Evolutionary conservation across 2,113 vertebrate species (phyloP).

Genomic region (Sardina pilchardus): DNA sequence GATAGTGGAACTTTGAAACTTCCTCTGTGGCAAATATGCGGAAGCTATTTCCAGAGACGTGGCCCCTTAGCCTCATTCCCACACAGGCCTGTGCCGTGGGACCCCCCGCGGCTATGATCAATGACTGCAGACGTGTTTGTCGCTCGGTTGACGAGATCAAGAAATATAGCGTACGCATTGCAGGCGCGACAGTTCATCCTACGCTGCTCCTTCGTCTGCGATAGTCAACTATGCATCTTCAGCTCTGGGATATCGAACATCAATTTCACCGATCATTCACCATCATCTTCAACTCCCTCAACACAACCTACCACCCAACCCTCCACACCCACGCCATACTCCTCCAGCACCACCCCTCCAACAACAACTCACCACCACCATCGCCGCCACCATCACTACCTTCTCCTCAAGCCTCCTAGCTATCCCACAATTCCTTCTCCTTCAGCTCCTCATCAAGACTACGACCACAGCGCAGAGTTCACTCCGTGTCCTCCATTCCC

Average conservation of each 20-base stretch:
- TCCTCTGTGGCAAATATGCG: conserved; percentile 36
- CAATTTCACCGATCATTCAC: too few species aligned
- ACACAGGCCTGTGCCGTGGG: conserved; percentile 42
- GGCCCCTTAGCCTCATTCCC: conserved; percentile 49
- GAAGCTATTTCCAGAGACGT: conserved; percentile 50
- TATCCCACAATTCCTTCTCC: background rate
- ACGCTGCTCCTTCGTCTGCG: too few species aligned
- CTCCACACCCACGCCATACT: background rate
- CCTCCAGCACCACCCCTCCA: conserved; percentile 31
- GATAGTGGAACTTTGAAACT: conserved; percentile 44
- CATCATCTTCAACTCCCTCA: too few species aligned
- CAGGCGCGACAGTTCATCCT: too few species aligned
- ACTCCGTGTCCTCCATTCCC: too few species aligned
- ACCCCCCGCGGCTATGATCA: conserved; percentile 45
- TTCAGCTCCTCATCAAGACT: background rate
- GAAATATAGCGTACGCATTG: too few species aligned
- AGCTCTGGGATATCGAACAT: too few species aligned
- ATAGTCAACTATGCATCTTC: too few species aligned
- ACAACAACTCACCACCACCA: conserved; percentile 40
- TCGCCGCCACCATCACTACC: background rate
- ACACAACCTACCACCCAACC: background rate
- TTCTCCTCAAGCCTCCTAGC: background rate
- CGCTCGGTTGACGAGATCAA: too few species aligned
- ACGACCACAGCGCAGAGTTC: background rate
- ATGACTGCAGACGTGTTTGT: too few species aligned